Conservation (phyloP, 35 echinoderm and acorn worm species). For the Chiridota heheva region DNA sequence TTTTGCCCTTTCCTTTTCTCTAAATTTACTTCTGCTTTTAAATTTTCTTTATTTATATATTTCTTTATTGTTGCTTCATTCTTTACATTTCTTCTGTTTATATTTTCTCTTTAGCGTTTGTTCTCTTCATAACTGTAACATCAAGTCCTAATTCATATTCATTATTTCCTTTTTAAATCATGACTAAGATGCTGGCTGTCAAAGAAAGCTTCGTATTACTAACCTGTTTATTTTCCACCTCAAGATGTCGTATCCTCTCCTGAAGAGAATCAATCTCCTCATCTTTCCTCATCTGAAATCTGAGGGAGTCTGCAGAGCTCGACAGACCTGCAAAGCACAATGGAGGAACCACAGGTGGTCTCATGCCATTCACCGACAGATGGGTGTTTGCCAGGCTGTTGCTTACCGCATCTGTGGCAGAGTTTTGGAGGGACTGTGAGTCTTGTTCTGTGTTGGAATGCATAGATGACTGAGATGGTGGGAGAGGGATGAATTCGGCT, state of each 20-base stretch:
- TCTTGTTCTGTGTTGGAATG: conserved; percentile 24
- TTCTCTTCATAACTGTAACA: too few relatives aligned
- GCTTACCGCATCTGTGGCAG: background rate
- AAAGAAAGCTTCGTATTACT: too few relatives aligned
- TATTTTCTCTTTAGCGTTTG: too few relatives aligned
- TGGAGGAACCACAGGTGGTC: conserved; percentile 72
- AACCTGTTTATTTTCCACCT: conserved; percentile 77
- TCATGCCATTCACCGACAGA: conserved; percentile 31
- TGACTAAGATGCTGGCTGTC: too few relatives aligned
- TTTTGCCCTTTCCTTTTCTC: too few relatives aligned
- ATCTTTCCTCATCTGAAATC: conserved; percentile 68
- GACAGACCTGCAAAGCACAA: conserved; percentile 75
- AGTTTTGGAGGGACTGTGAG: conserved; percentile 42
- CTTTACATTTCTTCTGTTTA: too few relatives aligned
- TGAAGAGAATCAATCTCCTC: conserved; percentile 67
- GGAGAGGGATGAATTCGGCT: conserved; percentile 92
- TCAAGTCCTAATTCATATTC: too few relatives aligned
- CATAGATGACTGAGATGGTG: conserved; percentile 5
- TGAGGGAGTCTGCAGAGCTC: conserved; percentile 60
- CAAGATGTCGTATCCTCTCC: conserved; percentile 58
- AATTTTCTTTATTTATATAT: too few relatives aligned
- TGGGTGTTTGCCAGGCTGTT: conserved; percentile 5
- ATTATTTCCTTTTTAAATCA: too few relatives aligned
- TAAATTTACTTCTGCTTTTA: too few relatives aligned
- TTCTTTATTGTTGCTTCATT: too few relatives aligned